phyloP scores from a whole-genome alignment of 2,888 invertebrate species.

The Halictus ligatus region DNA sequence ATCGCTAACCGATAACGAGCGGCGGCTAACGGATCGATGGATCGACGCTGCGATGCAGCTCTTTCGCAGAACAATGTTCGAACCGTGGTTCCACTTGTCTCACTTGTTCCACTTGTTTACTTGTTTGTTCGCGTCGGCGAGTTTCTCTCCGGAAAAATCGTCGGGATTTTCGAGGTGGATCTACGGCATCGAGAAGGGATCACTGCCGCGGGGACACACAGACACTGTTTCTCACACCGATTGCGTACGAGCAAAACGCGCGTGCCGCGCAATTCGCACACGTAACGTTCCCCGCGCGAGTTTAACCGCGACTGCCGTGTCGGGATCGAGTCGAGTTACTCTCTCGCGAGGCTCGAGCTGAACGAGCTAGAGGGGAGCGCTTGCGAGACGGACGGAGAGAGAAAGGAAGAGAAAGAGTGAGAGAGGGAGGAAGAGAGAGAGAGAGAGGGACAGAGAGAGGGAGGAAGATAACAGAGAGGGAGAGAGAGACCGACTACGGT shows the following conservation, averaged over 20 bases:
- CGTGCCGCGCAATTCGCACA: slow-evolving; percentile 49
- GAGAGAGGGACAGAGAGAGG: slow-evolving; percentile 21
- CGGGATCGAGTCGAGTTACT: slow-evolving; percentile 72
- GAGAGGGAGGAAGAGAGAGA: neutral
- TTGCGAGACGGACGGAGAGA: slow-evolving; percentile 27
- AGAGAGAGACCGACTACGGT: slow-evolving; percentile 2
- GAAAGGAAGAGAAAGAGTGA: slow-evolving; percentile 11
- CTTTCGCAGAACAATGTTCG: neutral
- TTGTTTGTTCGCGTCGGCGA: too few relatives aligned
- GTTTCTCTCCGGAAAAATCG: neutral
- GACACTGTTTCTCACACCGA: slow-evolving; percentile 4
- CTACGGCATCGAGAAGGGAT: neutral
- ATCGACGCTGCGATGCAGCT: neutral
- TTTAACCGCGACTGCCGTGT: slow-evolving; percentile 77
- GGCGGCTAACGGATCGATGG: neutral
- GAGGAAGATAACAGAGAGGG: neutral
- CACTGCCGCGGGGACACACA: neutral
- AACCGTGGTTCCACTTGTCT: neutral
- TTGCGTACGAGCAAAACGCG: slow-evolving; percentile 41
- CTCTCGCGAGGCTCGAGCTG: slow-evolving; percentile 63
- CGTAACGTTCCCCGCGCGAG: slow-evolving; percentile 71
- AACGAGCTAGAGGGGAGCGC: slow-evolving; percentile 35
- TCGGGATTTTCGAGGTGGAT: neutral
- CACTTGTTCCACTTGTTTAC: neutral
- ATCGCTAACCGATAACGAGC: neutral